Evolutionary conservation across 2,113 vertebrate genomes (phyloP).

Genomic region (Terrapene triunguis): DNA sequence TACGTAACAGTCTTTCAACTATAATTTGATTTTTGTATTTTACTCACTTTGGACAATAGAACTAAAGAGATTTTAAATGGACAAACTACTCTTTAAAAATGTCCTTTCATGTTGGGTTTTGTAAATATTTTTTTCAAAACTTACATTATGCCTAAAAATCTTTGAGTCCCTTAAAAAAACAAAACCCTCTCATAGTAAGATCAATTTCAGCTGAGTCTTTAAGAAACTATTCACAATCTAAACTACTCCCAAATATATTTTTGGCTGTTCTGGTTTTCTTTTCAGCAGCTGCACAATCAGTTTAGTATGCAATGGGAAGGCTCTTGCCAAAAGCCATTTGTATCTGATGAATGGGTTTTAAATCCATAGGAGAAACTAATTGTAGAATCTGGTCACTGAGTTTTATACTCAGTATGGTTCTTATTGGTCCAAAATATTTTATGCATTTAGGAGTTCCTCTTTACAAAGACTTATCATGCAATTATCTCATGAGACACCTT

Average conservation of each 20-base stretch:
- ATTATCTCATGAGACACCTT: neutral
- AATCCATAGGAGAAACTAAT: constrained; percentile 42
- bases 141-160: neutral
- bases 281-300: constrained; percentile 15
- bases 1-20: neutral
- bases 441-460: rapidly evolving
- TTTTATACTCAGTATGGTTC: neutral
- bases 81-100: neutral
- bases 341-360: constrained; percentile 44
- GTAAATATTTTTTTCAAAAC: neutral
- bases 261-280: constrained; percentile 22
- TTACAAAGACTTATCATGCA: constrained; percentile 1
- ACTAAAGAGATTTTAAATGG: neutral
- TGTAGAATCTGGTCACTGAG: neutral
- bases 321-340: constrained; percentile 10
- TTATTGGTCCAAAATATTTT: neutral
- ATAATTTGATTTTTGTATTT: neutral
- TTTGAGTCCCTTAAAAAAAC: neutral
- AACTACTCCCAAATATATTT: neutral
- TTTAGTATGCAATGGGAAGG: constrained; percentile 25
- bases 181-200: neutral
- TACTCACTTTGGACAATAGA: neutral
- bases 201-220: neutral
- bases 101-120: neutral
- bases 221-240: neutral